Conservation (phyloP, 2,888 invertebrate species). For the Drosophila tripunctata region DNA sequence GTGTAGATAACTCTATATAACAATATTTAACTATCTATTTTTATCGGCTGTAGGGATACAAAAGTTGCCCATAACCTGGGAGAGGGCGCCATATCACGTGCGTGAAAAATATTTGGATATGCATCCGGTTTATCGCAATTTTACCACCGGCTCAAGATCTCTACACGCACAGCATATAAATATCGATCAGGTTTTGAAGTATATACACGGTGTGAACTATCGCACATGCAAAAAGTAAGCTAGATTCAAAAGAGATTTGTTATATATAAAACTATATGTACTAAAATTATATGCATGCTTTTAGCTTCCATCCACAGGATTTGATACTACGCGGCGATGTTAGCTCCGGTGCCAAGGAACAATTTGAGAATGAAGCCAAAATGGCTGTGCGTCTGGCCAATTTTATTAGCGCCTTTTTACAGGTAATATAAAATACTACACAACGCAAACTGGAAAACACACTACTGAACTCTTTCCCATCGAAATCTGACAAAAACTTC, state of each 20-base stretch:
- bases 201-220: slow-evolving; percentile 88
- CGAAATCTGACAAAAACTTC: slow-evolving; percentile 47
- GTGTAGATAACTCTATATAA: slow-evolving; percentile 75
- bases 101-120: slow-evolving; percentile 90
- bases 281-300: background rate
- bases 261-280: background rate
- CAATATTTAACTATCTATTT: background rate
- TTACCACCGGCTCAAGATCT: slow-evolving; percentile 87
- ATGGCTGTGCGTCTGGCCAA: slow-evolving; percentile 98
- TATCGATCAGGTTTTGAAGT: slow-evolving; percentile 91
- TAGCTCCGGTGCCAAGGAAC: slow-evolving; percentile 93
- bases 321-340: slow-evolving; percentile 93
- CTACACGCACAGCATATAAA: slow-evolving; percentile 89
- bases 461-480: slow-evolving; percentile 53
- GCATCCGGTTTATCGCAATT: slow-evolving; percentile 90
- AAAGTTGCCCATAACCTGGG: slow-evolving; percentile 93
- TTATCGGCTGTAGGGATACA: slow-evolving; percentile 89
- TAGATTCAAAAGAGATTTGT: background rate
- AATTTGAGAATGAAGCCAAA: slow-evolving; percentile 97
- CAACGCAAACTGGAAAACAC: background rate
- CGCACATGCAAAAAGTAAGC: slow-evolving; percentile 85
- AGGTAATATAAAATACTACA: no score
- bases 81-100: slow-evolving; percentile 88
- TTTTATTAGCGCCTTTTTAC: slow-evolving; percentile 97
- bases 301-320: slow-evolving; percentile 89